These are phyloP conservation scores for Mallotus villosus DNA, from an alignment of 2,797 vertebrate genomes.

Conservation along the genomic window DNA sequence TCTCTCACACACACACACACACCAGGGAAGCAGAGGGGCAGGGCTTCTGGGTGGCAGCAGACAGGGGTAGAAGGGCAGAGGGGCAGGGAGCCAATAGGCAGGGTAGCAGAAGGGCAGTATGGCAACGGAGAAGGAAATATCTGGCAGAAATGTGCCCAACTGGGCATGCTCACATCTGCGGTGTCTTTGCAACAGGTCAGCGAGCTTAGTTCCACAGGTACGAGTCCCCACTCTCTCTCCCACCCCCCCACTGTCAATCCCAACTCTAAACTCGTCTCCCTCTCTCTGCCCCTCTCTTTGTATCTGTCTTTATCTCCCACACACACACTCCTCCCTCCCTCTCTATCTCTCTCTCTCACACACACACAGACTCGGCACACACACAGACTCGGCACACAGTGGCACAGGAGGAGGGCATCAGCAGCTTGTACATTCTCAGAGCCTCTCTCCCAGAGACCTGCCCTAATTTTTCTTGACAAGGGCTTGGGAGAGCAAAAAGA, in stretches of 20 bases:
- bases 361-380: neutral
- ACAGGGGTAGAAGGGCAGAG: neutral
- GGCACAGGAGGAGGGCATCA: conserved; percentile 48
- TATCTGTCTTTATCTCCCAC: neutral
- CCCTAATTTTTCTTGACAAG: conserved; percentile 80
- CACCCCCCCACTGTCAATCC: neutral
- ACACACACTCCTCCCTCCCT: neutral
- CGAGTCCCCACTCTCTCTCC: neutral
- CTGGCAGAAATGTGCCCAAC: conserved; percentile 40
- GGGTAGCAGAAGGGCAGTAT: conserved; percentile 20
- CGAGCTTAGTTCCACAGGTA: conserved; percentile 51
- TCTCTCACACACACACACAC: conserved; percentile 28
- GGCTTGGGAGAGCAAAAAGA: conserved; percentile 70
- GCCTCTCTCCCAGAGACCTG: conserved; percentile 63
- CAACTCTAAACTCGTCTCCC: neutral
- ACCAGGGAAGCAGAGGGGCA: conserved; percentile 6
- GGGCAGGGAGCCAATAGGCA: neutral
- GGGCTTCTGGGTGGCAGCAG: neutral
- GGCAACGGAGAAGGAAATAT: conserved; percentile 55
- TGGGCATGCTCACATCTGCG: conserved; percentile 50
- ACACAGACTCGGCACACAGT: neutral
- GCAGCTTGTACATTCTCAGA: conserved; percentile 63
- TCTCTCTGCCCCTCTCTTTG: neutral
- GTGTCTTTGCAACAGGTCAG: conserved; percentile 54
- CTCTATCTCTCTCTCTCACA: neutral